Evolutionary conservation across 2,113 vertebrate species (phyloP), one percentile per base, ranked within the genome.

Genomic region (Hemibagrus wyckioides): DNA sequence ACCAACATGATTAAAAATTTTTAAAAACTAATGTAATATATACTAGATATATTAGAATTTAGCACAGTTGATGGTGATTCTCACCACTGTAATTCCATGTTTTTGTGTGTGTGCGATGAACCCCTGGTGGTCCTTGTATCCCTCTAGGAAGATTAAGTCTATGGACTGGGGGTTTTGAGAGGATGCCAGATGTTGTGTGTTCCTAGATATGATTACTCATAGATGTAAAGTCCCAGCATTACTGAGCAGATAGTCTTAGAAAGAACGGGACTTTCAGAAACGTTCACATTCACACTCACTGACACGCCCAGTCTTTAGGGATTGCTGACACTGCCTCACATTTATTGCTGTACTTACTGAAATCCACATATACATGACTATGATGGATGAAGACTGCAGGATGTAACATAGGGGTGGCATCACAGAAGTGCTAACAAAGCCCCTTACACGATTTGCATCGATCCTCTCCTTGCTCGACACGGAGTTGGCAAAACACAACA

Each of bases 401-500:
- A 79, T 77, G 21, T 75, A 67, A 54, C 54, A 63, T 81, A 23
- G 33, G 76, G 80, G 81, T 80, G 63, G 65, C 48, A 41, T 56
- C 73, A 73, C 89, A 71, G 77, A 91, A 91, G 87, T 88, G 87
- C 82, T 80, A 82, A 61, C 83, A 85, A 88, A 87, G 87, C 77
- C 84, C 73, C 83, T 85, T 89, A 89, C 85, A 75, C 87, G 54
- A 87, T 91, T 91, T 91, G 71, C 79, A 91, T 91, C 56, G 87
- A 91, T 87, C 80, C 28, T 75, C 82, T 83, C 19, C 28, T 41
- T 41, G 65, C 84, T 71, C 44, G 15, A 81, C 85, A 88, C 77
- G 28, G 89, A 83, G 90, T 83, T 88, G 87, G 88, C 88, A 85
- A 91, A 89, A 88, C 86, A 88, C 50, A 25, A 80, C 86, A 87